Conservation (phyloP, 2,888 invertebrate genomes). For the Tetranychus truncatus region DNA sequence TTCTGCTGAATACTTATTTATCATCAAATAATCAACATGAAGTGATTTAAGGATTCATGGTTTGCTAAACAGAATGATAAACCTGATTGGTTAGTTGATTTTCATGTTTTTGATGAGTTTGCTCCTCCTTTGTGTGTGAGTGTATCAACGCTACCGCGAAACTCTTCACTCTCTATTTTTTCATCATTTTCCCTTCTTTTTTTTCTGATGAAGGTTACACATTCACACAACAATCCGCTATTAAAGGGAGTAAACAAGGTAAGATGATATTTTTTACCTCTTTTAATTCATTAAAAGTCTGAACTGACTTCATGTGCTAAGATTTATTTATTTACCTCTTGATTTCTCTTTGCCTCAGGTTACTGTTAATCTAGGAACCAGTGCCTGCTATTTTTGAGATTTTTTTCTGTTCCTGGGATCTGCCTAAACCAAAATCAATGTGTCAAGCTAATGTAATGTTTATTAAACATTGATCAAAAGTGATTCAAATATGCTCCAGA, state of each 20-base stretch:
- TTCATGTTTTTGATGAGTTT: not conserved
- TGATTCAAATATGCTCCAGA: not conserved
- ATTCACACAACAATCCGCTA: not conserved
- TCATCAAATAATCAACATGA: not conserved
- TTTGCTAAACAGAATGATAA: not conserved
- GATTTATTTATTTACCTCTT: too few species aligned
- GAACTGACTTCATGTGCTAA: too few species aligned
- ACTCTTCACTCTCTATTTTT: not conserved
- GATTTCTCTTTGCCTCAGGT: too few species aligned
- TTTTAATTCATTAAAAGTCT: too few species aligned
- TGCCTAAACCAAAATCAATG: too few species aligned
- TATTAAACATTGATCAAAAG: too few species aligned
- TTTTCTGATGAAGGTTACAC: not conserved
- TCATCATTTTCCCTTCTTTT: not conserved
- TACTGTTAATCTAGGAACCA: too few species aligned
- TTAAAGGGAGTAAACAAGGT: too few species aligned
- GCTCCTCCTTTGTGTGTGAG: not conserved
- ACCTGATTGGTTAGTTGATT: not conserved
- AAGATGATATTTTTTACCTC: too few species aligned
- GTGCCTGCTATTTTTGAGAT: too few species aligned
- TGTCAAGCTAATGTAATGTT: too few species aligned
- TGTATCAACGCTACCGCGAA: not conserved
- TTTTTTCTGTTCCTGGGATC: too few species aligned
- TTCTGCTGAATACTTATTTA: not conserved
- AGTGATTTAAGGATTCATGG: slow-evolving; percentile 1